These are phyloP conservation scores for Diploscapter pachys DNA, from an alignment of 1,140 invertebrate genomes.

Conservation along the genomic window DNA sequence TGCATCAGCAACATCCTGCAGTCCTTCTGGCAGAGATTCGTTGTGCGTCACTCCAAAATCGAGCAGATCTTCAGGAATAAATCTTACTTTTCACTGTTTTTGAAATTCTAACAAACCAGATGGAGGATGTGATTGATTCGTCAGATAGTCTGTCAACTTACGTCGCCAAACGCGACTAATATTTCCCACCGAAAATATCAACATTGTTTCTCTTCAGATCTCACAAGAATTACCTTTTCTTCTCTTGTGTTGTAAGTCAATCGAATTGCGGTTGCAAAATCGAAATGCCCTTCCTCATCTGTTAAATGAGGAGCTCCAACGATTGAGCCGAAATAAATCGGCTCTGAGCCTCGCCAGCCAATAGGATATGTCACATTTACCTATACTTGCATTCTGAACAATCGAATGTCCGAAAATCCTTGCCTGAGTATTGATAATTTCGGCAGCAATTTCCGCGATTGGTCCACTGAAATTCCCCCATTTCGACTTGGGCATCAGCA, in stretches of 20 bases:
- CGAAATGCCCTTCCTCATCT: slow-evolving; percentile 56
- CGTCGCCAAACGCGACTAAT: slow-evolving; percentile 51
- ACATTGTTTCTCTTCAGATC: not conserved
- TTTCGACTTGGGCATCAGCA: slow-evolving; percentile 53
- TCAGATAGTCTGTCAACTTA: slow-evolving; percentile 45
- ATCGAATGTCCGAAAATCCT: not conserved
- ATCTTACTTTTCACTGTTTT: not conserved
- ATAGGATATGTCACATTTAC: slow-evolving; percentile 59
- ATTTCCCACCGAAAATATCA: slow-evolving; percentile 36
- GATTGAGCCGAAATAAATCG: slow-evolving; percentile 58
- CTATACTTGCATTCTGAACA: slow-evolving; percentile 29
- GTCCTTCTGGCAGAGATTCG: slow-evolving; percentile 54
- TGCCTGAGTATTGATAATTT: slow-evolving; percentile 57
- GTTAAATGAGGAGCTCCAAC: slow-evolving; percentile 54
- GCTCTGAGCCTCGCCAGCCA: slow-evolving; percentile 58
- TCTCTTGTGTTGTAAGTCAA: slow-evolving; percentile 56
- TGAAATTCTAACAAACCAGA: slow-evolving; percentile 45
- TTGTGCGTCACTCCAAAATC: slow-evolving; percentile 58
- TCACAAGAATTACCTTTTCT: slow-evolving; percentile 33
- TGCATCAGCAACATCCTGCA: slow-evolving; percentile 56
- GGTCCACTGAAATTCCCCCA: slow-evolving; percentile 48
- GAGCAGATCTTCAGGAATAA: slow-evolving; percentile 45
- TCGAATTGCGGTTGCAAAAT: slow-evolving; percentile 53
- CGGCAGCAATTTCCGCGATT: slow-evolving; percentile 51
- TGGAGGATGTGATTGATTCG: slow-evolving; percentile 47